Base-by-base conservation (phyloP, 2,888 invertebrate species). In the Portevinia maculata region DNA sequence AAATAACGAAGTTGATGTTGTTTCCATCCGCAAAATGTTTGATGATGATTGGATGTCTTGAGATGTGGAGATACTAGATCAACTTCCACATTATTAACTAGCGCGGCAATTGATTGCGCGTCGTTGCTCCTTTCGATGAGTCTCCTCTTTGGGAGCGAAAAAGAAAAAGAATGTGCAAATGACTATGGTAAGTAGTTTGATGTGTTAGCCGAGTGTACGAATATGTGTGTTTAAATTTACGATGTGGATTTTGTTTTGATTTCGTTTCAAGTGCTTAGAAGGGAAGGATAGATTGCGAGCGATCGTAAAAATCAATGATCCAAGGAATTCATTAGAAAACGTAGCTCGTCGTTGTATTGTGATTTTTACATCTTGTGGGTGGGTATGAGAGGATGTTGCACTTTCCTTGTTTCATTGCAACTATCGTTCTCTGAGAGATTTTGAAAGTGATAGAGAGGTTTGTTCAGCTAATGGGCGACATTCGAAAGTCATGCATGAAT, bases 51-150 rank as follows among this genome's bases (percentile, higher is more conserved):
- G 83, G 83, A 83, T 73, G 83, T 78, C 78, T 83, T 62, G 60
- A 71, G 76, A 78, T 83, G 67, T 55, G 62, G 73, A 78, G 76
- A 78, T 83, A 83, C 83, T 83, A 83, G 83, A 83, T 83, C 83
- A 78, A 83, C 83, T 83, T 83, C 83, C 71, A 76, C 83, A 83
- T 83, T 76, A 76, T 83, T 83, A 83, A 83, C 83, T 83, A 78
- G 83, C 62, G 70, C 83, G 83, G 83, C 78, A 83, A 83, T 83
- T 83, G 83, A 83, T 76, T 83, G 75, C 75, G 34, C 34, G 34
- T 64, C 4, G 3, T 48, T 11, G 79, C 75, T 64, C 50, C 73
- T 48, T 55, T 37, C 30, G 34, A 41, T 19, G 59, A 21, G 30
- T 21, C 32, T 41, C n/a, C 34, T 64, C 28, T 15, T 24, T 39